These are phyloP conservation scores for Virgularia gustaviana DNA, from an alignment of 92 coral and sea anemone species.

Conservation along the genomic window DNA sequence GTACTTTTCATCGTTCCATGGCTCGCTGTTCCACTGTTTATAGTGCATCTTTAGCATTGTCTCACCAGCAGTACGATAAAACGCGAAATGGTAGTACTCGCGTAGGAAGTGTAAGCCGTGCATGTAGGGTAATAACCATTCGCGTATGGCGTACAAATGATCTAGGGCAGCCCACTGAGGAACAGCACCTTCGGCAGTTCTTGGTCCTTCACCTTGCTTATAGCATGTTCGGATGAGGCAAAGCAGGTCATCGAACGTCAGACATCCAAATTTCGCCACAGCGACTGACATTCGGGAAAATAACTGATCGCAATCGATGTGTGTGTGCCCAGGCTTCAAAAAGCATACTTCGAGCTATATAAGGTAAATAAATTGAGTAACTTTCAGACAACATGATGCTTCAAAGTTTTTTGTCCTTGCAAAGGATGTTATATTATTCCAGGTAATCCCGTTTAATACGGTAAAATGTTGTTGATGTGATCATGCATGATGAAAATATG, in stretches of 20 bases:
- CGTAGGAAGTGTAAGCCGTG: conserved; percentile 25
- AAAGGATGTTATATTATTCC: too few species aligned
- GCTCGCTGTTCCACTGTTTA: not conserved
- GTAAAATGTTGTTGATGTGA: too few species aligned
- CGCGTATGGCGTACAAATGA: conserved; percentile 48
- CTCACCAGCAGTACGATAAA: conserved; percentile 26
- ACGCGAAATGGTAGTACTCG: conserved; percentile 45
- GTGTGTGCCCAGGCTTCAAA: conserved; percentile 63
- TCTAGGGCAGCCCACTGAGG: conserved; percentile 50
- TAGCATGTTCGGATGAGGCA: conserved; percentile 46
- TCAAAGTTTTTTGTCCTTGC: not conserved
- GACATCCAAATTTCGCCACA: conserved; percentile 42
- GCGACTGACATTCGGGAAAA: conserved; percentile 61
- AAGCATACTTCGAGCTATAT: conserved; percentile 58
- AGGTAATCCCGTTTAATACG: too few species aligned
- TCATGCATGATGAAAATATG: too few species aligned
- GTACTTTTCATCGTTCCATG: not conserved
- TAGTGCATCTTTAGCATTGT: not conserved
- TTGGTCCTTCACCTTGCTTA: conserved; percentile 56
- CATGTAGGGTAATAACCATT: conserved; percentile 49
- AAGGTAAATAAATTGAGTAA: not conserved
- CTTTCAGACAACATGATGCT: conserved; percentile 4
- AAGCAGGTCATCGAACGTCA: conserved; percentile 51
- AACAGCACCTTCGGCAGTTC: conserved; percentile 49
- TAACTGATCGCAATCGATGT: conserved; percentile 64